Evolutionary conservation across 2,888 invertebrate genomes (phyloP), one percentile per base, ranked within the genome.

Genomic region (Ennomos fuscantarius): DNA sequence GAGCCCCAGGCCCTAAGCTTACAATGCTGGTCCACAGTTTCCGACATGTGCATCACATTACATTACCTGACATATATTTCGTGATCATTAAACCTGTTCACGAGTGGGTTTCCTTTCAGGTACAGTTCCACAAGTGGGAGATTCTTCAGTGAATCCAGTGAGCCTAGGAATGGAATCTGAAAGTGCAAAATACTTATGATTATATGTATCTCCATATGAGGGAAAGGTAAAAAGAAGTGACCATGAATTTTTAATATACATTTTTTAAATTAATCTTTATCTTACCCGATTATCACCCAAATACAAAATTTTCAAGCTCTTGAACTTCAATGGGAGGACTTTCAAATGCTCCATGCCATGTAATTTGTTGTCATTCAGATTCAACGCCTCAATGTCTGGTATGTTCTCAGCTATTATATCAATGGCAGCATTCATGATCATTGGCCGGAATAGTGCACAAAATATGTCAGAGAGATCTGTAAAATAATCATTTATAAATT

Each of bases 321-420:
- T 94, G 50, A 97, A 89, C 71, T 96, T 96, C 40, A 92, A 91
- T 0, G 93, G 82, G 9, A 96, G 76, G n/a, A 93, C 87, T 70
- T 93, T 94, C 63, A 97, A 86, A 65, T 94, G 94, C 50, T 96
- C 95, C 52, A 96, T 82, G 8, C 93, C 92, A 63, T 94, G 88
- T 0, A 98, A 88, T 76, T 95, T 95, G 84, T 98, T 98, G 48
- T 96, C 95, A 76, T 95, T 95, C 33, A 98, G 88, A 89, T 97
- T 96, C 8, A 98, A 82, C 0, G 96, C 96, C 76, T 95, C 95
- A 39, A 97, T 84, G 78, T 96, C 95, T 0, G 97, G 97, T 78
- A 98, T 96, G 79, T 97, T 95, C 64, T 96, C 95, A 10, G 94
- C 93, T 39, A 98, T 96, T 33, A 98, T 96, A 58, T 97, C 95